Percentiles rank a stretch among this genome's conserved stretches.
phyloP scores from a whole-genome alignment of 92 coral and sea anemone genomes.

The Blastomussa wellsi region DNA sequence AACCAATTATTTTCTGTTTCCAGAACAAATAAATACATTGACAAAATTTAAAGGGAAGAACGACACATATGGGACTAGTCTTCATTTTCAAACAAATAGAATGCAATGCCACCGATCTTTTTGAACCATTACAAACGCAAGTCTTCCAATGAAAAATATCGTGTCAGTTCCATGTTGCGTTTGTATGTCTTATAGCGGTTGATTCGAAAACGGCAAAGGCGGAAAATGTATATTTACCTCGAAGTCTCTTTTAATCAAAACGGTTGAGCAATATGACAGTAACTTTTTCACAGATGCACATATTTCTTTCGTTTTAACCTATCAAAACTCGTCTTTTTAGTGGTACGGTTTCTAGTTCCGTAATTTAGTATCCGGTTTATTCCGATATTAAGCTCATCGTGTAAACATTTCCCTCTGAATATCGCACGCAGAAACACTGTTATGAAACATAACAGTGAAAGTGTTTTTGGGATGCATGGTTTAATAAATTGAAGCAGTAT shows the following conservation, averaged over 20 bases:
- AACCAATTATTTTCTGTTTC: constrained; percentile 2
- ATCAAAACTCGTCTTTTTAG: background rate
- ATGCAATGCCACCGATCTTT: background rate
- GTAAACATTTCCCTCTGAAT: background rate
- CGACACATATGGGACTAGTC: background rate
- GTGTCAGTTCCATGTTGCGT: background rate
- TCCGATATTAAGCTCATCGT: background rate
- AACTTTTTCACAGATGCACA: background rate
- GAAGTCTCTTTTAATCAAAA: background rate
- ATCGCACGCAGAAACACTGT: background rate
- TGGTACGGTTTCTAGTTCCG: background rate
- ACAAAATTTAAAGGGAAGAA: background rate
- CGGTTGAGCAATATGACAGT: background rate
- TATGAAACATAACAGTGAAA: background rate
- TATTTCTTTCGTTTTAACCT: background rate
- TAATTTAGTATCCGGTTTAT: background rate
- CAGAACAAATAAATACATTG: background rate
- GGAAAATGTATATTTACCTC: background rate
- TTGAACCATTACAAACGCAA: background rate
- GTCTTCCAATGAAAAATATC: background rate
- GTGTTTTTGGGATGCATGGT: background rate
- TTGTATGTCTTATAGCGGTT: background rate
- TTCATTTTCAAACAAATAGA: background rate
- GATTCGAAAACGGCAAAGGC: background rate
- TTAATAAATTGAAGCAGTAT: background rate